Conservation (phyloP, 2,888 invertebrate genomes). For the Eueremaeus valkanovi region DNA sequence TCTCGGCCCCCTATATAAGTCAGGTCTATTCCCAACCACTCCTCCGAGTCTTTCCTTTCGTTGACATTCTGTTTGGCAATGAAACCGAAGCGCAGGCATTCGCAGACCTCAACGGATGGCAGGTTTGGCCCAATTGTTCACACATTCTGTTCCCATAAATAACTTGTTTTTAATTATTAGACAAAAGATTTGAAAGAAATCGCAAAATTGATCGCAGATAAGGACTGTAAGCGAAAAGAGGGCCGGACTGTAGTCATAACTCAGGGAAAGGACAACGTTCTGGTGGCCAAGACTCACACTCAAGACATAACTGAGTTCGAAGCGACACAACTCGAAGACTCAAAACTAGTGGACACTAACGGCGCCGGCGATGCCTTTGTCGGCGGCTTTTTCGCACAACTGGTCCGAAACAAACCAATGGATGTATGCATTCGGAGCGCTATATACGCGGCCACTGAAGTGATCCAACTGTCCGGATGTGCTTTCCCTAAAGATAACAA, state of each 20-base stretch:
- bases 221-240: slow-evolving; percentile 59
- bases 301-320: slow-evolving; percentile 50
- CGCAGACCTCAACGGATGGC: slow-evolving; percentile 49
- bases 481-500: slow-evolving; percentile 39
- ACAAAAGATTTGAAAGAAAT: slow-evolving; percentile 62
- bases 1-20: slow-evolving; percentile 92
- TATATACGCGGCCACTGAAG: slow-evolving; percentile 77
- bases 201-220: slow-evolving; percentile 1
- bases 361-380: slow-evolving; percentile 98
- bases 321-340: slow-evolving; percentile 61
- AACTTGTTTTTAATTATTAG: slow-evolving; percentile 52
- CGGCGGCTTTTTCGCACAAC: slow-evolving; percentile 89
- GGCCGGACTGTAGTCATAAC: slow-evolving; percentile 80
- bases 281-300: slow-evolving; percentile 62
- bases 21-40: slow-evolving; percentile 78
- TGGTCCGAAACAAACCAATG: slow-evolving; percentile 65
- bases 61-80: slow-evolving; percentile 81
- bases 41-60: slow-evolving; percentile 76
- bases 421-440: slow-evolving; percentile 78
- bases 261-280: slow-evolving; percentile 77
- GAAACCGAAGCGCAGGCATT: slow-evolving; percentile 57
- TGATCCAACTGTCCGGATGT: slow-evolving; percentile 81
- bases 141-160: neutral
- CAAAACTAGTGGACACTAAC: slow-evolving; percentile 81
- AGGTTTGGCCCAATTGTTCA: slow-evolving; percentile 56